phyloP scores from a whole-genome alignment of 2,113 vertebrate species.

The Vulpes lagopus region DNA sequence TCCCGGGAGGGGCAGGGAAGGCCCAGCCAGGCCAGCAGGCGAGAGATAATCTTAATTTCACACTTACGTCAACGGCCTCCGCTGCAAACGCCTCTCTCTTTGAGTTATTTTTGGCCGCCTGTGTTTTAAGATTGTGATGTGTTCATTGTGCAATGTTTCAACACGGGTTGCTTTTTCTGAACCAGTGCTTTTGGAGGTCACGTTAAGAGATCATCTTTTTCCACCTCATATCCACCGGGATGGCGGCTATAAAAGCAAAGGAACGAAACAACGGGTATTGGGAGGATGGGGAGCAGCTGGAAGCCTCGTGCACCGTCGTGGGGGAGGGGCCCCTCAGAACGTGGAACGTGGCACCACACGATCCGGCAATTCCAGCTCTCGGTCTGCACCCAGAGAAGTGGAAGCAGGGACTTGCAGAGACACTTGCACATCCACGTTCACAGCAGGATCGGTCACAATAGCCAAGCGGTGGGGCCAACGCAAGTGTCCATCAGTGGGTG shows the following conservation, averaged over 20 bases:
- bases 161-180: background rate
- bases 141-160: background rate
- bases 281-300: background rate
- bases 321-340: background rate
- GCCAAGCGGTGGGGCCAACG: background rate
- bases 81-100: background rate
- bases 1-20: background rate
- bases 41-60: background rate
- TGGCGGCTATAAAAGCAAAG: too few relatives aligned
- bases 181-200: background rate
- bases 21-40: background rate
- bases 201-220: background rate
- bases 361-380: background rate
- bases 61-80: background rate
- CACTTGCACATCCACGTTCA: background rate
- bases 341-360: background rate
- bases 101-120: background rate
- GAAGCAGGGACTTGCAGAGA: background rate
- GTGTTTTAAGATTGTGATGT: background rate
- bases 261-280: background rate
- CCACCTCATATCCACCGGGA: background rate
- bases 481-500: background rate
- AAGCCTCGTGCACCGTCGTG: too few relatives aligned
- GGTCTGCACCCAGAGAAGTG: background rate
- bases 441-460: rapidly evolving